Evolutionary conservation across 2,113 vertebrate genomes (phyloP).

Genomic region (Clarias macrocephalus): DNA sequence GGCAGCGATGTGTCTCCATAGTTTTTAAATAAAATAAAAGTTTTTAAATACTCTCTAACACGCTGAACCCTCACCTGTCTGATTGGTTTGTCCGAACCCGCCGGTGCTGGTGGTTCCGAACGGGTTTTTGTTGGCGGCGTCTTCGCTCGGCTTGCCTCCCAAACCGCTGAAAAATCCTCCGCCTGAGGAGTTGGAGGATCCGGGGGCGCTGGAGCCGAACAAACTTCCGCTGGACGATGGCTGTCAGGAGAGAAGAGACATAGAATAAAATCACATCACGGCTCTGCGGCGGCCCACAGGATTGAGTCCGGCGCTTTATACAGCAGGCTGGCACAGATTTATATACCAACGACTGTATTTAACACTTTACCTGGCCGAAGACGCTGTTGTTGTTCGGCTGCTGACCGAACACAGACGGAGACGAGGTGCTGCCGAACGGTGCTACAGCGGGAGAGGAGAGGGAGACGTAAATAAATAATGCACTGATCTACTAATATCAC

Average conservation of each 20-base stretch:
- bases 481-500: not conserved
- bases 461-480: not conserved
- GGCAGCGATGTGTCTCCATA: too few species aligned
- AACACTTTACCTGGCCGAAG: conserved; percentile 85
- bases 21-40: too few species aligned
- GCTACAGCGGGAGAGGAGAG: conserved; percentile 53
- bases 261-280: not conserved
- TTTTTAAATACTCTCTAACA: too few species aligned
- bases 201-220: conserved; percentile 76
- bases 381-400: conserved; percentile 73
- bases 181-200: conserved; percentile 62
- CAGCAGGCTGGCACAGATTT: not conserved
- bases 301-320: not conserved
- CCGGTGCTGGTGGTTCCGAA: conserved; percentile 78
- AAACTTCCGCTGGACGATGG: conserved; percentile 74
- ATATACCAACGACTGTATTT: not conserved
- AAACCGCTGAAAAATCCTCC: conserved; percentile 93
- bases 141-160: conserved; percentile 94
- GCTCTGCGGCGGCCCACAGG: too few species aligned
- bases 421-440: conserved; percentile 81
- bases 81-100: conserved; percentile 70
- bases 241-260: conserved; percentile 40
- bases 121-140: conserved; percentile 95
- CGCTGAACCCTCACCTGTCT: conserved; percentile 60
- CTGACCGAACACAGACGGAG: conserved; percentile 84